Percentiles rank a stretch among this genome's conserved stretches.
Evolutionary conservation across 2,888 invertebrate genomes (phyloP).

Genomic region (Syritta pipiens): DNA sequence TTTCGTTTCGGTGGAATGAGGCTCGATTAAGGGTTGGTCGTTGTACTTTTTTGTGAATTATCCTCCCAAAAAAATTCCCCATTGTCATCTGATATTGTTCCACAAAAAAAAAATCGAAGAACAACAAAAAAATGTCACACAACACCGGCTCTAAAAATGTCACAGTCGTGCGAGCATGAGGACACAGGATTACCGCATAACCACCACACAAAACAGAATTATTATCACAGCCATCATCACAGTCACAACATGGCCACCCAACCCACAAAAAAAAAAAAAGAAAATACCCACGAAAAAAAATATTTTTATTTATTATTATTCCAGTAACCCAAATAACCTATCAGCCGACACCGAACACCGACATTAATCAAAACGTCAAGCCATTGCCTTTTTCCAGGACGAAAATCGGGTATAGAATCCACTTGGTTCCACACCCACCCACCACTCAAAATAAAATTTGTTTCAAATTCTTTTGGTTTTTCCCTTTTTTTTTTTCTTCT

Average conservation of each 20-base stretch:
- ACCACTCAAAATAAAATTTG: conserved; percentile 55
- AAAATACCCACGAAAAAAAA: neutral
- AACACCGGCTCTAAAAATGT: neutral
- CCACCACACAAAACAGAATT: neutral
- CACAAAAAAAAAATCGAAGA: no score
- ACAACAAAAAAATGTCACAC: neutral
- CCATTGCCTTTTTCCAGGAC: no score
- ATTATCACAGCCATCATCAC: conserved; percentile 11
- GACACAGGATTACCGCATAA: neutral
- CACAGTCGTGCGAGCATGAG: neutral
- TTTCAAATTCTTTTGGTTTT: no score
- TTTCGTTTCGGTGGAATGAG: no score
- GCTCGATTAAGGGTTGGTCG: no score
- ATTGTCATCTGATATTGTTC: no score
- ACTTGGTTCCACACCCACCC: conserved; percentile 1
- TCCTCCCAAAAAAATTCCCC: no score
- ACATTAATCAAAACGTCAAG: conserved; percentile 66
- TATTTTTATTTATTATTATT: conserved; percentile 49
- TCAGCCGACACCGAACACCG: conserved; percentile 54
- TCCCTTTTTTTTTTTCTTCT: conserved; percentile 39
- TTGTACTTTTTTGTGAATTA: no score
- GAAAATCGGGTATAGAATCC: conserved; percentile 27
- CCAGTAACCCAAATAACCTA: conserved; percentile 63
- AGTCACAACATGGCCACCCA: neutral
- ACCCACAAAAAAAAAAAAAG: neutral